Evolutionary conservation across 1,140 invertebrate species (phyloP).

Genomic region (Colletes gigas): DNA sequence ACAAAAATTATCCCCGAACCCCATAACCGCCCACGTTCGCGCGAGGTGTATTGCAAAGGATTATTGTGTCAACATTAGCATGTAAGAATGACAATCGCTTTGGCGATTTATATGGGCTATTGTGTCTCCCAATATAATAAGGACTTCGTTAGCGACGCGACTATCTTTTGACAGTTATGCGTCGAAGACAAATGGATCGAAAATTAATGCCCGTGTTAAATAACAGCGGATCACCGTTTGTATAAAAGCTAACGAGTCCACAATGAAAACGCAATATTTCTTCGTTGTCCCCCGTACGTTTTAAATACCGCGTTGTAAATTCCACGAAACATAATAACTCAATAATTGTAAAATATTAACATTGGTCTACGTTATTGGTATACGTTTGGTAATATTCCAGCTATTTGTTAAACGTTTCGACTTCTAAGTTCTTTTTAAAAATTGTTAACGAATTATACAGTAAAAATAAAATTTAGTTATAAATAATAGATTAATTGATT

Average conservation of each 20-base stretch:
- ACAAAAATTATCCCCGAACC: not conserved
- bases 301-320: too few species aligned
- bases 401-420: too few species aligned
- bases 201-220: constrained; percentile 5
- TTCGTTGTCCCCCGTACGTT: too few species aligned
- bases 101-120: not conserved
- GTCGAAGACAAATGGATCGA: not conserved
- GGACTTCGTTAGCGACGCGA: not conserved
- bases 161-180: not conserved
- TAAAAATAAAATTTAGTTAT: too few species aligned
- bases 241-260: not conserved
- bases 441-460: too few species aligned
- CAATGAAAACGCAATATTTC: constrained; percentile 3
- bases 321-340: too few species aligned
- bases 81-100: constrained; percentile 1
- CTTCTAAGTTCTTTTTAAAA: too few species aligned
- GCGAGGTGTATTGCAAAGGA: not conserved
- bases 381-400: too few species aligned
- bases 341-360: too few species aligned
- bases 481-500: too few species aligned
- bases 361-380: too few species aligned
- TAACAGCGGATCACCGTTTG: not conserved
- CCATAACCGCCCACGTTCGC: not conserved
- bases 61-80: not conserved
- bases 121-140: constrained; percentile 10